Evolutionary conservation across 2,888 invertebrate species (phyloP).

Genomic region (Archaeoteleia sp.): DNA sequence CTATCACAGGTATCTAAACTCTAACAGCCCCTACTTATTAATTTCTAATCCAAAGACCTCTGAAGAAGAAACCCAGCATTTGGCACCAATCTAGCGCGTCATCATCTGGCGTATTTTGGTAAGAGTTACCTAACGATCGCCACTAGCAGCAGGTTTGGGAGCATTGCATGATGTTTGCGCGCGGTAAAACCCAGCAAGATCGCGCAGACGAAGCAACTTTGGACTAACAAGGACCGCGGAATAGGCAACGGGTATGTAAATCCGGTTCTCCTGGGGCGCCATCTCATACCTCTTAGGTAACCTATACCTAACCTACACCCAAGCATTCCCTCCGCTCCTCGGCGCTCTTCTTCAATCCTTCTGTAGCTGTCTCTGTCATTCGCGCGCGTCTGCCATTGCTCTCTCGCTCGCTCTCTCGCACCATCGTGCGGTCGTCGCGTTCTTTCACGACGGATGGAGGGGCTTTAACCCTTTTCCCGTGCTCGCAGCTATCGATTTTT

Average conservation of each 20-base stretch:
- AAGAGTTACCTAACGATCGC: slow-evolving; percentile 42
- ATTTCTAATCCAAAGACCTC: too few relatives aligned
- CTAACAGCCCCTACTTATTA: too few relatives aligned
- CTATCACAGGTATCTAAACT: too few relatives aligned
- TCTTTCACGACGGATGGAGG: slow-evolving; percentile 58
- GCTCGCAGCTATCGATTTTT: slow-evolving; percentile 71
- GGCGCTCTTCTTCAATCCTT: slow-evolving; percentile 42
- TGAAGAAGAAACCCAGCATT: too few relatives aligned
- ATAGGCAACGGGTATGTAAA: slow-evolving; percentile 56
- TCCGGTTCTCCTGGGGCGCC: slow-evolving; percentile 54
- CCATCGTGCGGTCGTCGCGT: slow-evolving; percentile 60
- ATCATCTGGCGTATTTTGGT: too few relatives aligned
- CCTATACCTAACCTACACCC: slow-evolving; percentile 27
- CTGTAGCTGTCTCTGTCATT: slow-evolving; percentile 27
- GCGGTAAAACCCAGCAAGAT: slow-evolving; percentile 64
- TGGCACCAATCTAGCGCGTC: too few relatives aligned
- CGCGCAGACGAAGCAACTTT: slow-evolving; percentile 69
- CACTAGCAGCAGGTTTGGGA: slow-evolving; percentile 55
- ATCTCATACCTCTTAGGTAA: slow-evolving; percentile 43
- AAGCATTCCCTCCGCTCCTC: background rate
- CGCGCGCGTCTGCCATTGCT: slow-evolving; percentile 12
- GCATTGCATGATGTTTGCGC: slow-evolving; percentile 62
- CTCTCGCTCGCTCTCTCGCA: slow-evolving; percentile 57
- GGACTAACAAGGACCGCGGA: slow-evolving; percentile 67
- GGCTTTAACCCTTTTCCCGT: slow-evolving; percentile 73